Evolutionary conservation across 2,888 invertebrate genomes (phyloP), one percentile per base, ranked within the genome.

Genomic region (Polyommatus icarus): DNA sequence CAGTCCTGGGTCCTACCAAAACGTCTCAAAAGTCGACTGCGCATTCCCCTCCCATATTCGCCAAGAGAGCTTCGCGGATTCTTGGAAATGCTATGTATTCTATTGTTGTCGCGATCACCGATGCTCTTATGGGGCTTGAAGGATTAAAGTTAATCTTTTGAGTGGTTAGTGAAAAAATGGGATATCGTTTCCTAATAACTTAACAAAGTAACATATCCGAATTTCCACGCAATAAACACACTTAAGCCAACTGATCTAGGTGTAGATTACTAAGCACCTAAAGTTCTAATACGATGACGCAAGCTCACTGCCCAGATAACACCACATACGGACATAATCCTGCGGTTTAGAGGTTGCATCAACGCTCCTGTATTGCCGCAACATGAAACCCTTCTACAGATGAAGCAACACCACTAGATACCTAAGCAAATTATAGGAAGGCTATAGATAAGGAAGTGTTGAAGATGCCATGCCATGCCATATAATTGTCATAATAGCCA

Each of bases 271-370:
- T 0, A 7, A 12, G 67, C 29, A 67, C 29, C 29, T 29, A 5
- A 10, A 24, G 61, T 61, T 5, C 12, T 12, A 67, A 10, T 59
- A 59, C 12, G 20, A 4, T 50, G 75, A 29, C 50, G 54, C 50
- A 75, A 75, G 20, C 15, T 3, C 10, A 46, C 10, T 32, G 71
- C 40, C 72, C 36, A 75, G 75, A 54, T 50, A 75, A 54, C 75
- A 24, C 29, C 24, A 46, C 72, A 72, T 46, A 40, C 73, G 73
- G 73, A 40, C 73, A 40, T 20, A n/a, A 40, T 67, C 73, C 73
- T 73, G 73, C 73, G 73, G 73, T 73, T 67, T 67, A 29, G 59
- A 24, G 12, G 29, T 67, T 67, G 67, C 67, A 15, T 67, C 67
- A 67, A 5, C 61, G 24, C 67, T 67, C 67, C 67, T 18, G 67